phyloP scores from a whole-genome alignment of 2,888 invertebrate species.

The Electrophaes corylata region DNA sequence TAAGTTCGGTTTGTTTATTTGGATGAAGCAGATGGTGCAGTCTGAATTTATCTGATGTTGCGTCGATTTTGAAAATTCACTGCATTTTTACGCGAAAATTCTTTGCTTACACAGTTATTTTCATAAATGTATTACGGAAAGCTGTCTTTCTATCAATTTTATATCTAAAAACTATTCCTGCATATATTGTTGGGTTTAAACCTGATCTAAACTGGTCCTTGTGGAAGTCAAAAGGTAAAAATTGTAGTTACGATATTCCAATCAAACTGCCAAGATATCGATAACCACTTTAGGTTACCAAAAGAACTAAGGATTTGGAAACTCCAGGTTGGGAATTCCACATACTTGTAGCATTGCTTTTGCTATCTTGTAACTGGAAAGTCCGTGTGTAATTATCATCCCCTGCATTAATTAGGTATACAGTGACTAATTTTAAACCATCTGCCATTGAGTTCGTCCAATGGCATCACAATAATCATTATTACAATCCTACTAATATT shows the following conservation, averaged over 20 bases:
- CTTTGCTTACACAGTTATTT: background rate
- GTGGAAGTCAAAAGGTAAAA: too few relatives aligned
- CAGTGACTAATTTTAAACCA: background rate
- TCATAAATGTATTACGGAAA: too few relatives aligned
- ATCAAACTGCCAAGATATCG: too few relatives aligned
- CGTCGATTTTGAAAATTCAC: conserved; percentile 11
- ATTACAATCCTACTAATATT: background rate
- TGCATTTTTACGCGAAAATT: background rate
- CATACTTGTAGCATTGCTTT: background rate
- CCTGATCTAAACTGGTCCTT: too few relatives aligned
- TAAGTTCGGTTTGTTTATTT: conserved; percentile 58
- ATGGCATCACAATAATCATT: background rate
- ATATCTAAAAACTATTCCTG: too few relatives aligned
- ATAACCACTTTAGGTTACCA: too few relatives aligned
- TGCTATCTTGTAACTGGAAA: background rate
- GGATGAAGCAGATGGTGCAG: conserved; percentile 41
- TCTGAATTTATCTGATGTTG: conserved; percentile 22
- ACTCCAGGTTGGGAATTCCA: background rate
- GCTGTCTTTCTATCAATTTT: too few relatives aligned
- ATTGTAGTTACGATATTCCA: too few relatives aligned
- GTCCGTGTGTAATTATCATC: background rate
- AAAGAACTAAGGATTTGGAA: too few relatives aligned
- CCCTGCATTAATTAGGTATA: background rate
- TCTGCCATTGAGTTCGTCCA: background rate
- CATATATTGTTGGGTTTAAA: too few relatives aligned